Base-by-base conservation (phyloP, 2,113 vertebrate genomes). In the Neolamprologus cancellatus region DNA sequence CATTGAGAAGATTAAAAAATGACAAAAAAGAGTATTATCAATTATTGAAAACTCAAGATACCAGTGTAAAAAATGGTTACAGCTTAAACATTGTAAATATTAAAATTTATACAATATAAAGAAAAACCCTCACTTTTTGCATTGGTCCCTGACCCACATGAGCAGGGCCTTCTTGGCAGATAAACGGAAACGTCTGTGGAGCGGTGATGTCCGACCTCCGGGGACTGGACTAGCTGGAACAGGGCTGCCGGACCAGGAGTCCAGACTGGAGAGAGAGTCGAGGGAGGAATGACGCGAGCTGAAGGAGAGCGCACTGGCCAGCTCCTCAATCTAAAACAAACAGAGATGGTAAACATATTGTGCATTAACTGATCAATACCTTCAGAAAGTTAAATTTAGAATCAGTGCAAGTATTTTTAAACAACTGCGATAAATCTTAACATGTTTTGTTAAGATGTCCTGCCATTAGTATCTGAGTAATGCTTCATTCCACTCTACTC, bases 131-230 rank as follows among this genome's bases (percentile, higher is more conserved):
- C 89, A 99, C 98, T 71, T 92, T 7, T 96, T 91, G 90, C 98
- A 99, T 8, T 97, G 97, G 46, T 98, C 97, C 91, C 96, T 97
- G 50, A 97, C 98, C 98, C 98, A 99, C 69, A 97, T 93, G 32
- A 99, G 94, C 83, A 99, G 96, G 61, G 96, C 95, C 87, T 97
- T 98, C 91, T 97, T 98, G 82, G 98, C 97, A 4, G 96, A 92
- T 5, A 91, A 3, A 23, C 83, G 34, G 50, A 94, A 94, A 25
- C 82, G 66, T 46, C 64, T 94, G 82, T 97, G 97, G 48, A 95
- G 94, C 41, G 95, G 97, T 1, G 94, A 95, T 3, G 83, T 76
- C 66, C 59, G 83, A 4, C 92, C 89, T 17, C 61, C n/a, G 18
- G 91, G 93, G 61, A 88, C 61, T 3, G 93, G 92, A 88, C 93